phyloP scores from a whole-genome alignment of 2,797 vertebrate species.

The Potorous gilbertii region DNA sequence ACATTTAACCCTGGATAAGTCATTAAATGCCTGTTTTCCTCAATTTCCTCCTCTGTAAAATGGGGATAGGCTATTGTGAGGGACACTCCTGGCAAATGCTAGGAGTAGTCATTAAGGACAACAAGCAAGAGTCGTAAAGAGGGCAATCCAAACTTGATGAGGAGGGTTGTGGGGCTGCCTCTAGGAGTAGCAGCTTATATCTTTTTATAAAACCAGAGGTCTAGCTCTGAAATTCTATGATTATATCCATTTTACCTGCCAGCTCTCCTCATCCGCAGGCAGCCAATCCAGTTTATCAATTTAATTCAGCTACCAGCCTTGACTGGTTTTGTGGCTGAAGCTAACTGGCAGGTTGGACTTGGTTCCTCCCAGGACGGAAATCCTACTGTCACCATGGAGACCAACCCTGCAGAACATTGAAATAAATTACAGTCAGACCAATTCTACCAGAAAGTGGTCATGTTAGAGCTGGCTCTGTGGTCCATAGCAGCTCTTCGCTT shows the following conservation, averaged over 20 bases:
- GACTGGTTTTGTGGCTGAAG: background rate
- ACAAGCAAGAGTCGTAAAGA: background rate
- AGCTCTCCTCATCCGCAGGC: background rate
- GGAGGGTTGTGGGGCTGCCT: background rate
- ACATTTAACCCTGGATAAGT: no score
- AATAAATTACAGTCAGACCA: background rate
- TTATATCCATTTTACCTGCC: background rate
- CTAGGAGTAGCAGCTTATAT: background rate
- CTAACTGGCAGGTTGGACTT: background rate
- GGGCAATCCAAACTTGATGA: no score
- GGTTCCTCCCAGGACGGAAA: background rate
- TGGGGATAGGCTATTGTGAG: no score
- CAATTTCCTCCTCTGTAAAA: no score
- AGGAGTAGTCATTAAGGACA: background rate
- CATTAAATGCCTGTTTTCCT: no score
- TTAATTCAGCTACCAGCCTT: background rate
- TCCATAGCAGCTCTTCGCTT: background rate
- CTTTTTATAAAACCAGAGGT: background rate
- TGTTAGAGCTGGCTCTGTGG: background rate
- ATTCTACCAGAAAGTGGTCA: background rate
- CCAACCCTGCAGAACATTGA: background rate
- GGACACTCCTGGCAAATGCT: background rate
- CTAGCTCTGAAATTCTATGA: background rate
- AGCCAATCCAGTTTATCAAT: background rate
- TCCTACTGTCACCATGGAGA: background rate